These are phyloP conservation scores for Anoplius nigerrimus DNA, from an alignment of 2,888 invertebrate genomes.

Conservation along the genomic window DNA sequence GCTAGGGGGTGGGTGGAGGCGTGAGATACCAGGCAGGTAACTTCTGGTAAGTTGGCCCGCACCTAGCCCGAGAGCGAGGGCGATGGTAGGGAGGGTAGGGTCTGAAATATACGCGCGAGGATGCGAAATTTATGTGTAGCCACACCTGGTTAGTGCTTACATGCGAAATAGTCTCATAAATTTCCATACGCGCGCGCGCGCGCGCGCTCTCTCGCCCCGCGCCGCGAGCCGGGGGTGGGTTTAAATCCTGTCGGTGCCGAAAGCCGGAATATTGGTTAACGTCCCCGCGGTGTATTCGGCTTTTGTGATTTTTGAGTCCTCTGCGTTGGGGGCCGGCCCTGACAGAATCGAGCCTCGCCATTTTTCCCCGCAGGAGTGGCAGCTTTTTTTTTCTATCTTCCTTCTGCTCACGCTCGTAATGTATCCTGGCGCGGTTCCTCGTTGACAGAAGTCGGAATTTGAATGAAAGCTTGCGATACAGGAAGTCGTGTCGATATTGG, in stretches of 20 bases:
- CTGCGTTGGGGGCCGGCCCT: slow-evolving; percentile 1
- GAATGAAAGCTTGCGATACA: too few species aligned
- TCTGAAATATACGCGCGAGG: slow-evolving; percentile 72
- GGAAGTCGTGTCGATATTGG: too few species aligned
- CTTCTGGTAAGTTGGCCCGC: slow-evolving; percentile 67
- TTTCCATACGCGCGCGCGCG: slow-evolving; percentile 66
- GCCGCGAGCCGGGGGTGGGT: too few species aligned
- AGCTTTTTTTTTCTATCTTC: too few species aligned
- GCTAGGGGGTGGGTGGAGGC: slow-evolving; percentile 28
- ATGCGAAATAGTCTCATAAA: slow-evolving; percentile 73
- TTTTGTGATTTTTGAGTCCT: slow-evolving; percentile 40
- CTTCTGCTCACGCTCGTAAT: too few species aligned
- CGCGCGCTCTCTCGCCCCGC: too few species aligned
- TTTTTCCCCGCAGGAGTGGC: neutral
- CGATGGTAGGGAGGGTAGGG: slow-evolving; percentile 58
- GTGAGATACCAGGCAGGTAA: slow-evolving; percentile 65
- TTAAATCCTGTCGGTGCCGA: slow-evolving; percentile 67
- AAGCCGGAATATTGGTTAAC: slow-evolving; percentile 64
- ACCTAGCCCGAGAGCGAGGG: slow-evolving; percentile 59
- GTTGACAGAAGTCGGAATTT: too few species aligned
- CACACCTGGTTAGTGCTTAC: slow-evolving; percentile 74
- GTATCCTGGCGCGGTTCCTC: too few species aligned
- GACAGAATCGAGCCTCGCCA: neutral
- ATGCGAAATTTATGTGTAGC: slow-evolving; percentile 74
- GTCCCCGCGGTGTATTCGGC: slow-evolving; percentile 33